Base-by-base conservation (phyloP, 2,797 vertebrate species). In the Acrossocheilus fasciatus region DNA sequence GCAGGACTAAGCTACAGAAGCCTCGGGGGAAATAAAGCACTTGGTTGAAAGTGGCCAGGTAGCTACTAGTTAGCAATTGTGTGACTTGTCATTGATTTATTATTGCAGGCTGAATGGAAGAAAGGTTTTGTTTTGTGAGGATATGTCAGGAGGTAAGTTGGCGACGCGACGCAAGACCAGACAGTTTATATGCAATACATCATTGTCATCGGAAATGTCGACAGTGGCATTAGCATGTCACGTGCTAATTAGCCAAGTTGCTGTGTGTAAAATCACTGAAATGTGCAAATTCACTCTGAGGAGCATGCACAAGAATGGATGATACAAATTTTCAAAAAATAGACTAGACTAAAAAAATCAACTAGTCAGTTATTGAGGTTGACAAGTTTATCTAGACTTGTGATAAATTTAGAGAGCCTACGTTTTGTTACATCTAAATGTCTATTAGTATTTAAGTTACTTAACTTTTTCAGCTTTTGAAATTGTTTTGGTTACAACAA, bases 31-130 rank as follows among this genome's bases (percentile, higher is more conserved):
- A 81, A 74, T 81, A 80, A 86, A 62, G 15, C 8, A 57, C 52
- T 64, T 34, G 77, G 68, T 69, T 80, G 66, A 73, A 62, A 39
- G 26, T 64, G 14, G 41, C 15, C 59, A 36, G 64, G 66, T 76
- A 66, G 68, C 34, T 50, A 41, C 74, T 82, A 54, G 83, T 82
- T 68, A 77, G 54, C 64, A 30, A 84, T 73, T 83, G 68, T 52
- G 43, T 34, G 50, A 69, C 47, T 70, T 88, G 78, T 57, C 50
- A 26, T 73, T 86, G 84, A 81, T 73, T 57, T 81, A 86, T 81
- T 77, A 74, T 74, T 8, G 54, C 54, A 81, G 14, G 20, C 15
- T 62, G 41, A 81, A 62, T 6, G 69, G 26, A 85, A 26, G 47
- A 72, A 81, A 64, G 20, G 68, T 73, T 54, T 54, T 26, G 52